Conservation (phyloP, 2,888 invertebrate genomes). For the Caenorhabditis angaria region DNA sequence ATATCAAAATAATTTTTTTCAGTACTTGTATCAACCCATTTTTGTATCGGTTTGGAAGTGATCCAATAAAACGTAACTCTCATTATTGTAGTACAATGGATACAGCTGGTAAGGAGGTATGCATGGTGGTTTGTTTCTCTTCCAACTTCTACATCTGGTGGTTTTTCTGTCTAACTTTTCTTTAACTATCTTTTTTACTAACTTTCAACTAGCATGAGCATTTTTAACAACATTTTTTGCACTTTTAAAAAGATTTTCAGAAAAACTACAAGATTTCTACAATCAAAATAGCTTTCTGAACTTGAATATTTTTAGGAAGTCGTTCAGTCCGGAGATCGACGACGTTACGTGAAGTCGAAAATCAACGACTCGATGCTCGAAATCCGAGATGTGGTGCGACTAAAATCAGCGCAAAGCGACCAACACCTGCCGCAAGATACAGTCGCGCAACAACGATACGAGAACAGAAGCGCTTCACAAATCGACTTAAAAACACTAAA, state of each 20-base stretch:
- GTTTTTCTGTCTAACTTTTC: too few species aligned
- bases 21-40: constrained; percentile 65
- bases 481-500: constrained; percentile 40
- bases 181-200: too few species aligned
- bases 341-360: constrained; percentile 39
- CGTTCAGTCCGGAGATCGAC: constrained; percentile 40
- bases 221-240: not conserved
- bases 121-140: constrained; percentile 23
- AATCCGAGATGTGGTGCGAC: not conserved
- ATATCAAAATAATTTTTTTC: constrained; percentile 15
- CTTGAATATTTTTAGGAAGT: constrained; percentile 43
- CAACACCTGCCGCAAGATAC: not conserved
- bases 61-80: constrained; percentile 32
- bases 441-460: constrained; percentile 28
- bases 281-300: too few species aligned
- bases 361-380: not conserved
- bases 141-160: not conserved
- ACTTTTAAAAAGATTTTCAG: too few species aligned
- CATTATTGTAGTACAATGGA: constrained; percentile 41
- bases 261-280: not conserved
- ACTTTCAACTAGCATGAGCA: too few species aligned
- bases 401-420: not conserved
- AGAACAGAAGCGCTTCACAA: constrained; percentile 39
- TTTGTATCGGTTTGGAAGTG: constrained; percentile 55
- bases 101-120: constrained; percentile 50